phyloP scores from a whole-genome alignment of 2,113 vertebrate species.

The Peromyscus maniculatus region DNA sequence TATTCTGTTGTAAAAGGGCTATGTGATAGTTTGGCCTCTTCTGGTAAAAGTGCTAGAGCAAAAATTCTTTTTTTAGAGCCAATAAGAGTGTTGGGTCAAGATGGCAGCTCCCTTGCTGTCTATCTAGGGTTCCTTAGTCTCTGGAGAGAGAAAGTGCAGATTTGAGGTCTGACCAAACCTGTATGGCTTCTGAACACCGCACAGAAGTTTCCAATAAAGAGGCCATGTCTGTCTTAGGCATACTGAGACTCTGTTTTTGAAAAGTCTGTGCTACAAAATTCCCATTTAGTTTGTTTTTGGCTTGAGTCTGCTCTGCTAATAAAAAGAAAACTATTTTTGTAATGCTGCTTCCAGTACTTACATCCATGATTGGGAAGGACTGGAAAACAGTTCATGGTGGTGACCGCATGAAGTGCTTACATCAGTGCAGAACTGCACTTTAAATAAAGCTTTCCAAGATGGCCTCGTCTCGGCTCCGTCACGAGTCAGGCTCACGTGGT shows the following conservation, averaged over 20 bases:
- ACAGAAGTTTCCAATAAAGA: slow-evolving; percentile 67
- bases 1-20: background rate
- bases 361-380: slow-evolving; percentile 61
- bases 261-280: slow-evolving; percentile 66
- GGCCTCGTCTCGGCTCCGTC: slow-evolving; percentile 57
- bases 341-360: slow-evolving; percentile 53
- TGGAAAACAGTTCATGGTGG: slow-evolving; percentile 59
- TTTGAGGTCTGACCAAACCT: slow-evolving; percentile 33
- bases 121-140: background rate
- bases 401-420: slow-evolving; percentile 8
- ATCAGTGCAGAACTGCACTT: slow-evolving; percentile 35
- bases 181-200: background rate
- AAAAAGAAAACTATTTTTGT: slow-evolving; percentile 78
- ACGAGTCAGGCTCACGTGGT: slow-evolving; percentile 56
- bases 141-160: background rate
- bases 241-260: slow-evolving; percentile 60
- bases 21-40: slow-evolving; percentile 9
- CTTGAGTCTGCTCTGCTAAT: slow-evolving; percentile 72
- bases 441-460: slow-evolving; percentile 54
- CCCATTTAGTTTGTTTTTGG: slow-evolving; percentile 73
- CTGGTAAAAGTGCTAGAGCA: background rate
- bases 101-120: background rate
- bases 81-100: background rate
- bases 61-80: background rate
- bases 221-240: slow-evolving; percentile 55